These are phyloP conservation scores for Myrmecophaga tridactyla DNA, from an alignment of 2,113 vertebrate genomes.

Conservation along the genomic window DNA sequence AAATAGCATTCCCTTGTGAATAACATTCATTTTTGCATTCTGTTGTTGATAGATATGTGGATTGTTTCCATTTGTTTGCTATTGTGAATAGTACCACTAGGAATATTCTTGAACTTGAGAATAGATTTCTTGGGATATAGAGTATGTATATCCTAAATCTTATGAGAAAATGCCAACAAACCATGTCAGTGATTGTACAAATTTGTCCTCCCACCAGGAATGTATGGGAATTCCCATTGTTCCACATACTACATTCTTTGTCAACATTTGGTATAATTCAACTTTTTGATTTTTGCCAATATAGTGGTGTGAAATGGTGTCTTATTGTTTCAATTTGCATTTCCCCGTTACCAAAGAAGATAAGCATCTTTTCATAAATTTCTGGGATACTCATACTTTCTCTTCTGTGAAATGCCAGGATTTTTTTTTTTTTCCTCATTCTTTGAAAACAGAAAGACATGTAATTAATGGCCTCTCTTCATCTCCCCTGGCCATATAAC, in stretches of 20 bases:
- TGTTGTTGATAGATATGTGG: not conserved
- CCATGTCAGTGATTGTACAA: not conserved
- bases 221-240: not conserved
- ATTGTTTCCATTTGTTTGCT: not conserved
- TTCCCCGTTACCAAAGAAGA: not conserved
- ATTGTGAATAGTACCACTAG: not conserved
- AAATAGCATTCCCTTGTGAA: not conserved
- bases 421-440: conserved; percentile 2
- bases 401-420: not conserved
- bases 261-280: no score
- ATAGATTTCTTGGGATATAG: not conserved
- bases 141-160: not conserved
- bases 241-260: no score
- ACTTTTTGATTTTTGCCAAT: no score
- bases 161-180: not conserved
- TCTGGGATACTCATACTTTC: not conserved
- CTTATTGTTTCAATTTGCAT: no score
- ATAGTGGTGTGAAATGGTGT: no score
- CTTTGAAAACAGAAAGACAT: not conserved
- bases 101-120: not conserved
- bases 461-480: no score
- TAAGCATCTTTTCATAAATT: not conserved
- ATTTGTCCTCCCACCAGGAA: not conserved
- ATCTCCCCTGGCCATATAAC: no score
- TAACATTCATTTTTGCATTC: not conserved